A percentile compares a stretch with the other conserved stretches of the same genome.
Evolutionary conservation across 2,888 invertebrate species (phyloP).

Genomic region (Nipponacmea schrenckii): DNA sequence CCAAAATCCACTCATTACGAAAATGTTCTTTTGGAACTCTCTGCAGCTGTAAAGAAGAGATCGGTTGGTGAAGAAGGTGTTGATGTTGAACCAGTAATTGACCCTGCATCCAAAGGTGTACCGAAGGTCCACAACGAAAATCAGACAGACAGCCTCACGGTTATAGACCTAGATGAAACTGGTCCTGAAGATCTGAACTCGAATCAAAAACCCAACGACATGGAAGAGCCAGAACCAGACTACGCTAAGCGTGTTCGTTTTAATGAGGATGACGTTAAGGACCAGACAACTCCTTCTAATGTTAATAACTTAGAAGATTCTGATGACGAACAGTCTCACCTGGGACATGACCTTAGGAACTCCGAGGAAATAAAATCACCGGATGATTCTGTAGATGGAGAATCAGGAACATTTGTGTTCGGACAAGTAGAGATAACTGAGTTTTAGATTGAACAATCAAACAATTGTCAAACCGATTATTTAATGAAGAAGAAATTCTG

Average conservation of each 20-base stretch:
- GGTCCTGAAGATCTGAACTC: neutral
- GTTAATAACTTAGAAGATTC: neutral
- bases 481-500: no score
- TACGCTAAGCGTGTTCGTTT: conserved; percentile 52
- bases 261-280: conserved; percentile 33
- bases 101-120: neutral
- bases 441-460: neutral
- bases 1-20: neutral
- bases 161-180: neutral
- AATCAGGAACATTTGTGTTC: neutral
- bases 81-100: neutral
- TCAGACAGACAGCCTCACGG: neutral
- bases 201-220: neutral
- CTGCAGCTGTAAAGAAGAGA: neutral
- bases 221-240: conserved; percentile 47
- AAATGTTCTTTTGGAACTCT: neutral
- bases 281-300: conserved; percentile 34
- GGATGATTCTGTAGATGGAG: neutral
- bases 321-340: neutral
- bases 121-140: neutral
- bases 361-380: neutral
- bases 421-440: neutral
- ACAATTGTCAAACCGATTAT: no score
- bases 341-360: neutral
- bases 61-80: neutral